Evolutionary conservation across 2,888 invertebrate species (phyloP).

Genomic region (Andrena dorsata): DNA sequence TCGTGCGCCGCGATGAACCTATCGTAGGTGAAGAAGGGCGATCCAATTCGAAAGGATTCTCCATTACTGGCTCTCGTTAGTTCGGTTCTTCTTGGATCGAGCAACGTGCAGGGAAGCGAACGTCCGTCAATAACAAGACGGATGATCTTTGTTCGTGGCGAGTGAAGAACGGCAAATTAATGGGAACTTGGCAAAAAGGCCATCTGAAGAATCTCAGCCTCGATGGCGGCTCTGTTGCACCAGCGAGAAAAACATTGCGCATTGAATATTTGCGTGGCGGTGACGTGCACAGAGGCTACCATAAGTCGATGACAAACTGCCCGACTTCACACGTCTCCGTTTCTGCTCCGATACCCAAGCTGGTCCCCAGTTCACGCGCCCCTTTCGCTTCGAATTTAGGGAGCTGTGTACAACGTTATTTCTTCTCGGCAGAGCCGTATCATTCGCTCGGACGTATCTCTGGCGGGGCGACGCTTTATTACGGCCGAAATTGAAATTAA

Average conservation of each 20-base stretch:
- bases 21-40: not conserved
- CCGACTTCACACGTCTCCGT: not conserved
- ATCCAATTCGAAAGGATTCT: not conserved
- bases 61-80: not conserved
- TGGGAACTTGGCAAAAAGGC: constrained; percentile 1
- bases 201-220: not conserved
- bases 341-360: not conserved
- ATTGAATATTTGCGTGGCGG: constrained; percentile 31
- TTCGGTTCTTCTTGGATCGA: constrained; percentile 1
- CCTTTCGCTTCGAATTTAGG: no score
- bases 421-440: not conserved
- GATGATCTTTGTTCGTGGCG: constrained; percentile 26
- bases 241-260: constrained; percentile 19
- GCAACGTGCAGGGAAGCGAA: constrained; percentile 1
- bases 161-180: constrained; percentile 21
- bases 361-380: no score
- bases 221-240: constrained; percentile 12
- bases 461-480: not conserved
- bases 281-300: constrained; percentile 29
- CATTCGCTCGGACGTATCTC: not conserved
- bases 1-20: not conserved
- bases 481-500: not conserved
- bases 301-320: constrained; percentile 18
- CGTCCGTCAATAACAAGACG: constrained; percentile 30
- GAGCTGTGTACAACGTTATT: not conserved